A percentile compares a stretch with the other conserved stretches of the same genome.
Evolutionary conservation across 2,888 invertebrate genomes (phyloP).

Genomic region (Andrena camellia): DNA sequence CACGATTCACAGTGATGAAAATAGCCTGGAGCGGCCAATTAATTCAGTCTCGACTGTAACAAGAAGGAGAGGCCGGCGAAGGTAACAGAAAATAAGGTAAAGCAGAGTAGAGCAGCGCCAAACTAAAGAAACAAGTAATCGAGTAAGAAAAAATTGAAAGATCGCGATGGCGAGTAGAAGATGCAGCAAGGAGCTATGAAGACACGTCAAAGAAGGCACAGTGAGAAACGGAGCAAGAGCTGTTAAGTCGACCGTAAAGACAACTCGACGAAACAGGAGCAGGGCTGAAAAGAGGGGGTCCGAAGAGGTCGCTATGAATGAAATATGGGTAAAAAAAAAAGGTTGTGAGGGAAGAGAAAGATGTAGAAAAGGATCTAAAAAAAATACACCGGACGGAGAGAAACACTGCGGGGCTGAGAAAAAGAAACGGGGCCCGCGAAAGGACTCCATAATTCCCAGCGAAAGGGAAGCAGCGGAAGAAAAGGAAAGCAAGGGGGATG

Average conservation of each 20-base stretch:
- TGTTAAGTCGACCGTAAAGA: not conserved
- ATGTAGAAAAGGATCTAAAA: not conserved
- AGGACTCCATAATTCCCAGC: not conserved
- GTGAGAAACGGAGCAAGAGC: not conserved
- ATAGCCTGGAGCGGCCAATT: not conserved
- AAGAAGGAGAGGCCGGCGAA: not conserved
- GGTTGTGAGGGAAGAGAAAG: not conserved
- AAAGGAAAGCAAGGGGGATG: constrained; percentile 21
- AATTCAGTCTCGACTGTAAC: not conserved
- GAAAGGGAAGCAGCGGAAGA: not conserved
- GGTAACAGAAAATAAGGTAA: not conserved
- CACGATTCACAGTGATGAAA: not conserved
- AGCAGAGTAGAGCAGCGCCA: not conserved
- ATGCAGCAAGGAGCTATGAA: not conserved
- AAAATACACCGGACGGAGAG: not conserved
- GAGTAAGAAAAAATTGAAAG: not conserved
- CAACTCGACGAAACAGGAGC: not conserved
- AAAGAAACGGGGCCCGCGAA: not conserved
- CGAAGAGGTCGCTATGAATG: not conserved
- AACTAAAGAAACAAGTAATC: not conserved
- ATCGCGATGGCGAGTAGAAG: not conserved
- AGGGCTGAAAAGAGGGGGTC: not conserved
- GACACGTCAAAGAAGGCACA: not conserved
- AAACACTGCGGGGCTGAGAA: not conserved
- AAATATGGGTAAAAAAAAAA: constrained; percentile 9